phyloP scores from a whole-genome alignment of 2,797 vertebrate species.

The Scyliorhinus canicula region DNA sequence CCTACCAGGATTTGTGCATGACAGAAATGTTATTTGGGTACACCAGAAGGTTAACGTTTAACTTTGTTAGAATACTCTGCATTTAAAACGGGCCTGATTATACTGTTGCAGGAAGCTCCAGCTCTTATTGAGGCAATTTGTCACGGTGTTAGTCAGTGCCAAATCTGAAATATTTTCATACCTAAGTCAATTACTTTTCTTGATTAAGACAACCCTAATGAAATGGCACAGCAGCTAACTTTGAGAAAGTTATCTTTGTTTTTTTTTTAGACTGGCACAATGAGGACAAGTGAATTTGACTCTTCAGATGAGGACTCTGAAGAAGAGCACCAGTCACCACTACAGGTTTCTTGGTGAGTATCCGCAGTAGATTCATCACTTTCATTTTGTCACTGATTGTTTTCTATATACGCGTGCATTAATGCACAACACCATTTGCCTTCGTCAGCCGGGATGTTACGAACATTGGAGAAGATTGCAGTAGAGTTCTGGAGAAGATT shows the following conservation, averaged over 20 bases:
- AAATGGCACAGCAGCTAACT: background rate
- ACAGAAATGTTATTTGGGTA: too few species aligned
- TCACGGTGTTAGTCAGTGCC: background rate
- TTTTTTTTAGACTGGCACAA: conserved; percentile 44
- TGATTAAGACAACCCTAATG: background rate
- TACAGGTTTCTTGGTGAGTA: conserved; percentile 74
- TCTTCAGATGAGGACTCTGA: conserved; percentile 80
- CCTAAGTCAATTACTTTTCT: background rate
- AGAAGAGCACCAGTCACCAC: conserved; percentile 58
- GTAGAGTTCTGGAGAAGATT: background rate
- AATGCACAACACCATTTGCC: conserved; percentile 1
- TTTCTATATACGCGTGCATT: background rate
- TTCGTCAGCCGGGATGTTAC: conserved; percentile 39
- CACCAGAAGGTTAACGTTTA: background rate
- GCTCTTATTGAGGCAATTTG: background rate
- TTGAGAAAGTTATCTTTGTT: background rate
- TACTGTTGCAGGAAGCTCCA: background rate
- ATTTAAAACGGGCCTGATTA: background rate
- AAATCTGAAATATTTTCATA: background rate
- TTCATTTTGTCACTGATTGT: conserved; percentile 2
- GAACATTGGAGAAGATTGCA: conserved; percentile 6
- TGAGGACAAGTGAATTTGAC: conserved; percentile 67
- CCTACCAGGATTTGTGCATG: too few species aligned
- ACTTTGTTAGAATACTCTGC: background rate
- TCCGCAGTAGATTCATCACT: conserved; percentile 36